Base-by-base conservation (phyloP, 23 tunicate species). In the Trididemnum clinides region DNA sequence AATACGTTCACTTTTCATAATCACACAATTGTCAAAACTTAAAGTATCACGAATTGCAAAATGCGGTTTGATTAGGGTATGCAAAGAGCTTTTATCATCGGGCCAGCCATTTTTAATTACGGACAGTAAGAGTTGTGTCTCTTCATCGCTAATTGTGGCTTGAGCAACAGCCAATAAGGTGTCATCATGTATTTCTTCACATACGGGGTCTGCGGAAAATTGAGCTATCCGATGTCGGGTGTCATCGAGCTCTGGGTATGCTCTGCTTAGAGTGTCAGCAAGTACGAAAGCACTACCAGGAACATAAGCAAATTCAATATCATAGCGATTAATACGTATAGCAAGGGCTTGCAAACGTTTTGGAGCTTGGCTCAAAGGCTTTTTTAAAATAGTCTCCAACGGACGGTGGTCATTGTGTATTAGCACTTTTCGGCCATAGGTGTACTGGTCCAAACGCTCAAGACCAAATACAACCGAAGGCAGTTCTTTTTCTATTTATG, bases 371-470 rank as follows among this genome's bases (percentile, higher is more conserved):
- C 76, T 62, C 28, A 81, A 31, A 18, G 85, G 75, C 26, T 81
- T 81, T 29, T 62, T 81, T 12, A 81, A 31, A 63, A 81, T 81
- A 4, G 85, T 64, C 35, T 81, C 85, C 2, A 63, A 3, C 34
- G 85, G 85, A 3, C 63, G 12, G 57, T 81, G 85, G 32, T 81
- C 85, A 62, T 81, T 79, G 84, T 54, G 34, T 2, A 79, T 31
- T 7, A 30, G 4, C 18, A 81, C 85, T 33, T 63, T 81, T 2
- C 85, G 74, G 19, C 85, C 85, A 64, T 81, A 81, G 20, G 76
- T 81, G 74, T 81, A 81, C 74, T 81, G 76, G 74, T 81, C 74
- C 20, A 81, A 81, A 33, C 30, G 85, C 34, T 62, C 85, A 1
- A 81, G 51, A 2, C 85, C 83, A 27, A 7, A 81, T 33, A 81